Base-by-base conservation (phyloP, 1,140 invertebrate genomes). In the Listronotus oregonensis region DNA sequence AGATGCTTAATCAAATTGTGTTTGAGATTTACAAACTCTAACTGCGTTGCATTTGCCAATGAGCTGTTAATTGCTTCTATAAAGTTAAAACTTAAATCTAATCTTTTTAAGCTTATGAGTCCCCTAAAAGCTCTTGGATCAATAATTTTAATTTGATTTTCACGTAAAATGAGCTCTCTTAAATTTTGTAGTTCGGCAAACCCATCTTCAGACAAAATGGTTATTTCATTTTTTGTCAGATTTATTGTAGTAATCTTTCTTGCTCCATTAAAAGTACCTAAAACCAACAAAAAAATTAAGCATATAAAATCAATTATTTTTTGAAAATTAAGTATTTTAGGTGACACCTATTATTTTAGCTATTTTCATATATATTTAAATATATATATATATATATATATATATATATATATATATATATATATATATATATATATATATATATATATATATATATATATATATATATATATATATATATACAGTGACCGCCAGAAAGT, bases 81-180 rank as follows among this genome's bases (percentile, higher is more conserved):
- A 6, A 54, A 34, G 64, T 79, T 79, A 51, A 71, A 57, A 15
- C 57, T 50, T 21, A 79, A 61, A 65, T 83, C 70, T 4, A 91
- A 71, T 17, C 78, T 75, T 34, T 79, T 75, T 12, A 91, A 75
- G 42, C 82, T 83, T 0, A 70, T 75, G 3, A 90, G 68, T 3
- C 80, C 73, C 17, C 80, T 80, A 57, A 90, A 86, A 11, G 86
- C 84, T n/a, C 77, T 80, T 60, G 82, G 83, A 27, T 84, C 82
- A 10, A 90, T 78, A 11, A 74, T 82, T 34, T 72, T 79, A 1
- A 89, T 80, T 10, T 83, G 76, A 72, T 90, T 90, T 3, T 80
- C 65, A 0, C 85, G 87, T 1, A 90, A 70, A 69, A 87, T 84
- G 0, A 90, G 71, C 10, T 67, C 68, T 8, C 77, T 78, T 6